phyloP scores from a whole-genome alignment of 1,140 invertebrate genomes.

The Teleopsis dalmanni region DNA sequence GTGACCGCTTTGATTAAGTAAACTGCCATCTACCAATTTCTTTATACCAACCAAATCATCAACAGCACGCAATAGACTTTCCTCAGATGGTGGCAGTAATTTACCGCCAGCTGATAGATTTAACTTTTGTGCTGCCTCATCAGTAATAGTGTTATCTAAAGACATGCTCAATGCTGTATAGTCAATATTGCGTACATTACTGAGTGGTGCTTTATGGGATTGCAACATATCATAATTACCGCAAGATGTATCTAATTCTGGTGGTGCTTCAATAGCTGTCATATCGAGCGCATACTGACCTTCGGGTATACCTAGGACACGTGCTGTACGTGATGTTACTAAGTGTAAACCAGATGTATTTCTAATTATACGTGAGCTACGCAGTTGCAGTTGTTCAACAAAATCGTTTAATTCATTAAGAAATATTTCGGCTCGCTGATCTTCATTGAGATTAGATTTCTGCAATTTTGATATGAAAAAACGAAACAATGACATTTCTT shows the following conservation, averaged over 20 bases:
- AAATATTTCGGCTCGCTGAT: constrained; percentile 39
- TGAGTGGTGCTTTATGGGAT: not conserved
- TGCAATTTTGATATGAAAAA: constrained; percentile 31
- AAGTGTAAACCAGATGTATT: constrained; percentile 40
- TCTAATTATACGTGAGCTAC: constrained; percentile 34
- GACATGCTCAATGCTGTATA: constrained; percentile 34
- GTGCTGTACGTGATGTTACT: constrained; percentile 26
- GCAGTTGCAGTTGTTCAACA: constrained; percentile 35
- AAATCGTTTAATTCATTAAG: constrained; percentile 35
- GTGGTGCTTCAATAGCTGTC: constrained; percentile 26
- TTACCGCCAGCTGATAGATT: constrained; percentile 39
- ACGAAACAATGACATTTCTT: constrained; percentile 24
- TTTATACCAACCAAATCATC: constrained; percentile 24
- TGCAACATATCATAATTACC: not conserved
- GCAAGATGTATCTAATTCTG: not conserved
- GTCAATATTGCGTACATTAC: constrained; percentile 8
- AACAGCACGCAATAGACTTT: constrained; percentile 35
- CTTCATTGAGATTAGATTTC: constrained; percentile 30
- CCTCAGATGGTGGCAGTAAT: constrained; percentile 36
- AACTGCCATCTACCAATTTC: constrained; percentile 10
- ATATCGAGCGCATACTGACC: constrained; percentile 40
- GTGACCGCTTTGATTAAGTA: constrained; percentile 27
- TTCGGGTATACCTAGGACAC: constrained; percentile 37
- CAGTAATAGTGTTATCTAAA: constrained; percentile 36
- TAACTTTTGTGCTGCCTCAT: constrained; percentile 38